These are phyloP conservation scores for Cydia splendana DNA, from an alignment of 1,140 invertebrate species.

Conservation along the genomic window DNA sequence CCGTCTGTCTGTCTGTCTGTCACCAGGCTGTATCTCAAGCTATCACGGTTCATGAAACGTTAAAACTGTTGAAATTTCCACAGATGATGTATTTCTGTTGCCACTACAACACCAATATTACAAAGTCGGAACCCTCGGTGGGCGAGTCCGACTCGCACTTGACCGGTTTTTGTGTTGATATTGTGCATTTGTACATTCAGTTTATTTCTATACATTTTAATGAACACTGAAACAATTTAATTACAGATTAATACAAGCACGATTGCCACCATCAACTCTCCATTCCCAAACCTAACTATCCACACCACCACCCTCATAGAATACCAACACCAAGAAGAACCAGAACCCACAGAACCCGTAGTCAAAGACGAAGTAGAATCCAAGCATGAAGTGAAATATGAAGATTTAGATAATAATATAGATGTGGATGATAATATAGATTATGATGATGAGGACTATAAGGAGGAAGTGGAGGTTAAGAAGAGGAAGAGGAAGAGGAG, in stretches of 20 bases:
- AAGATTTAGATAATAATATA: neutral
- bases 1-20: too few relatives aligned
- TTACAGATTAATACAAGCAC: neutral
- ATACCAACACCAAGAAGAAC: neutral
- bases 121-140: too few relatives aligned
- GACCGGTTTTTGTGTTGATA: too few relatives aligned
- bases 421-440: neutral
- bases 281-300: neutral
- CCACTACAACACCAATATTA: too few relatives aligned
- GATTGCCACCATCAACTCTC: neutral
- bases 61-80: too few relatives aligned
- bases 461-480: conserved; percentile 10
- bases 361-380: neutral
- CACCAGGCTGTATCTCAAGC: too few relatives aligned
- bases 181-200: too few relatives aligned
- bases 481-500: neutral
- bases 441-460: neutral
- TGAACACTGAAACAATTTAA: too few relatives aligned
- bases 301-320: neutral
- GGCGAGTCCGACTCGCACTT: too few relatives aligned
- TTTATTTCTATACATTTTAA: too few relatives aligned
- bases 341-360: neutral
- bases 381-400: neutral
- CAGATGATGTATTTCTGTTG: too few relatives aligned
- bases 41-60: too few relatives aligned